phyloP scores from a whole-genome alignment of 2,888 invertebrate species.

The Opisthograptis luteolata region DNA sequence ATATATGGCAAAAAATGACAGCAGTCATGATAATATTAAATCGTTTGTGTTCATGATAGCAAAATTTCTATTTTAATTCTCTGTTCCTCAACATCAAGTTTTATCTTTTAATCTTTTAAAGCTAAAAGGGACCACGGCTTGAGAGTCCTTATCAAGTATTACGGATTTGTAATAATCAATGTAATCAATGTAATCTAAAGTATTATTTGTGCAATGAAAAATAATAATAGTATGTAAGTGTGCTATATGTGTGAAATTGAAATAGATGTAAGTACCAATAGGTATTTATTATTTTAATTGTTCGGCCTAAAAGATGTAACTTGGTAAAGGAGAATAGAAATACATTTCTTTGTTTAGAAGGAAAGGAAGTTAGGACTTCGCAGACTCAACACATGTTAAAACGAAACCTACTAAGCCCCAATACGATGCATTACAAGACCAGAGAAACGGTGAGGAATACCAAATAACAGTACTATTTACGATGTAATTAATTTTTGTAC shows the following conservation, averaged over 20 bases:
- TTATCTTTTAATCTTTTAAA: not conserved
- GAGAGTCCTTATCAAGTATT: not conserved
- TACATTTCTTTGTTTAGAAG: too few relatives aligned
- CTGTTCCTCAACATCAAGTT: not conserved
- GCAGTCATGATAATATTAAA: too few relatives aligned
- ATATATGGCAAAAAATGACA: too few relatives aligned
- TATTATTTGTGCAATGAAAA: not conserved
- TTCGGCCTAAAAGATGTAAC: not conserved
- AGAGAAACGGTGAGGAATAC: not conserved
- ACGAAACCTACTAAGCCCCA: not conserved
- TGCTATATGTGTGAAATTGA: not conserved
- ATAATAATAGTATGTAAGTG: not conserved
- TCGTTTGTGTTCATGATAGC: too few relatives aligned
- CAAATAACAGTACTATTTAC: not conserved
- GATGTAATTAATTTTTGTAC: not conserved
- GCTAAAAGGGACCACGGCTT: not conserved
- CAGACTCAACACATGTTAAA: constrained; percentile 41
- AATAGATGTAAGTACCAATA: too few relatives aligned
- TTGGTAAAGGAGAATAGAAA: too few relatives aligned
- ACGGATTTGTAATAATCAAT: not conserved
- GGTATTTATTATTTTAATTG: not conserved
- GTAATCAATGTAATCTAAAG: too few relatives aligned
- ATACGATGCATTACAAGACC: not conserved
- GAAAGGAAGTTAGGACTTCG: too few relatives aligned
- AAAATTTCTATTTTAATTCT: too few relatives aligned